These are phyloP conservation scores for Antedon bifida DNA, from an alignment of 35 echinoderm and acorn worm species.

Conservation along the genomic window DNA sequence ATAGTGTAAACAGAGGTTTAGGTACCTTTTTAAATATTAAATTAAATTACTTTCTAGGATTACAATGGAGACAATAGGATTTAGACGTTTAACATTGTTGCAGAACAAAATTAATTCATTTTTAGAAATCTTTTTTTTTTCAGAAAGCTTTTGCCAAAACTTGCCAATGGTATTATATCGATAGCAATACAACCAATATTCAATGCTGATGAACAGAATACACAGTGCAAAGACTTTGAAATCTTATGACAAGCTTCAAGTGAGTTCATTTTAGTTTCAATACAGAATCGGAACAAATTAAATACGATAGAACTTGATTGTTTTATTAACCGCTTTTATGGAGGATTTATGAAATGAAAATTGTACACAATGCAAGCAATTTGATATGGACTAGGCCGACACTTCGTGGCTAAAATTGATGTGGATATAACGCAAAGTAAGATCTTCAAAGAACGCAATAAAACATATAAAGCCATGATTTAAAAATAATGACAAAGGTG, in stretches of 20 bases:
- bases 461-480: slow-evolving; percentile 7
- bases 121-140: slow-evolving; percentile 1
- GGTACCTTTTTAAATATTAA: too few relatives aligned
- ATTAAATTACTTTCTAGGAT: too few relatives aligned
- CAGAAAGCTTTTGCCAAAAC: slow-evolving; percentile 15
- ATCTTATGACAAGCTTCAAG: too few relatives aligned
- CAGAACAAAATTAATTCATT: too few relatives aligned
- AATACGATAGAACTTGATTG: not conserved
- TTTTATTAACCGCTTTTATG: not conserved
- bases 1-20: too few relatives aligned
- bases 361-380: slow-evolving; percentile 8
- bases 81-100: too few relatives aligned
- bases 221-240: too few relatives aligned
- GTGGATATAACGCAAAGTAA: slow-evolving; percentile 4
- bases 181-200: slow-evolving; percentile 21
- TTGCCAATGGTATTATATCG: slow-evolving; percentile 4
- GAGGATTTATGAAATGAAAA: not conserved
- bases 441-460: slow-evolving; percentile 5
- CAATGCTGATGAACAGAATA: not conserved
- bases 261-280: too few relatives aligned
- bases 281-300: too few relatives aligned
- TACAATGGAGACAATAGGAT: too few relatives aligned
- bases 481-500: not conserved
- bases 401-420: not conserved
- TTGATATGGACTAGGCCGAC: slow-evolving; percentile 12